phyloP scores from a whole-genome alignment of 2,113 vertebrate genomes.

The Xiphorhynchus elegans region DNA sequence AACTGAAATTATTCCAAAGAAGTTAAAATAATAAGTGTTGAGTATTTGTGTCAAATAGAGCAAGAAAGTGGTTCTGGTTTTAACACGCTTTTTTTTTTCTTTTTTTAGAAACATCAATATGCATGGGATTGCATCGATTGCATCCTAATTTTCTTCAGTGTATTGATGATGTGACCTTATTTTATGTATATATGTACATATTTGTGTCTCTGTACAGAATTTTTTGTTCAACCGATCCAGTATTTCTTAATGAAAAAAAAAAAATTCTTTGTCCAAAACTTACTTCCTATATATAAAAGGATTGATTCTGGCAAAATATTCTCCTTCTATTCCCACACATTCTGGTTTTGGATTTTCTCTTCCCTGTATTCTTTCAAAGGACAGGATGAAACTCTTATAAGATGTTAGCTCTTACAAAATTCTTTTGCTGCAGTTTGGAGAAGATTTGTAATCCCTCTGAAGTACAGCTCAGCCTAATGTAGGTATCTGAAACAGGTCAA shows the following conservation, averaged over 20 bases:
- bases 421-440: neutral
- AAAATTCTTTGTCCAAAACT: neutral
- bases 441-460: neutral
- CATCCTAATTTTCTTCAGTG: neutral
- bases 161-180: neutral
- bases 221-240: neutral
- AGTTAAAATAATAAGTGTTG: neutral
- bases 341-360: neutral
- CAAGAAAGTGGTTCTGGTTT: neutral
- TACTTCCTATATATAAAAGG: neutral
- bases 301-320: neutral
- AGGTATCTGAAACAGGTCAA: neutral
- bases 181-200: neutral
- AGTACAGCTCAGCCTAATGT: neutral
- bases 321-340: neutral
- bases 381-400: neutral
- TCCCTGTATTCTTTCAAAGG: neutral
- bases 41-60: neutral
- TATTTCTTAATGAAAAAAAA: neutral
- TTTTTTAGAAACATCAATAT: neutral
- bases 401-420: neutral
- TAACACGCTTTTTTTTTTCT: neutral
- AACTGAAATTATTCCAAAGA: neutral
- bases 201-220: neutral
- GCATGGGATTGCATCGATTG: neutral